Evolutionary conservation across 2,113 vertebrate species (phyloP), one percentile per base, ranked within the genome.

Genomic region (Oncorhynchus nerka): DNA sequence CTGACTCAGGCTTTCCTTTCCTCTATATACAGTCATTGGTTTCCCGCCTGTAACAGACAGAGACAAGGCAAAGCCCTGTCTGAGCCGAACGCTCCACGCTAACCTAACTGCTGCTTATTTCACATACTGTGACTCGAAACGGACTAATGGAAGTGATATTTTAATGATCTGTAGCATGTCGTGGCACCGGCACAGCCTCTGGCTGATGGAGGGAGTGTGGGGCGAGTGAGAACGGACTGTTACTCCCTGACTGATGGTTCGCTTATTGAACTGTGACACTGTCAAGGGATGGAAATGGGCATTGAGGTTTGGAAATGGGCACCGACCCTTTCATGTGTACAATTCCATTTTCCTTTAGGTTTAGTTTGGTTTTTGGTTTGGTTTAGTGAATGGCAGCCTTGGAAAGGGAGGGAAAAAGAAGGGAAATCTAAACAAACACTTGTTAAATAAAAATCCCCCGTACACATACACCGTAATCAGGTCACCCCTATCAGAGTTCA

Each of bases 1-100:
- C 84, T 90, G 89, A 91, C 82, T 90, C 87, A 89, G 79, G 73
- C 85, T 84, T 87, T 89, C 87, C 90, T 78, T n/a, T 4, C 15
- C 64, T 73, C 61, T 16, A 55, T 19, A 16, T 55, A 19, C 51
- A 55, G 51, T 19, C 51, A 51, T 3, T 72, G 49, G 61, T 67
- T 83, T 66, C 32, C 39, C 15, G n/a, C 78, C 13, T 26, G 45
- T 79, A 65, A 75, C 80, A 84, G 81, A 73, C 71, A 45, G 39
- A 75, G 68, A 62, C 20, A 62, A 91, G 85, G 75, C 80, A 6
- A 48, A 73, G 81, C 89, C 87, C 88, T 91, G 87, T 90, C 80
- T 84, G 6, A 1, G 32, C 75, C 71, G 9, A 55, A 55, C 4
- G 67, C 74, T 28, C 70, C 68, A 32, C 1, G 51, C 51, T 55